Conservation (phyloP, 1,140 invertebrate genomes). For the Laodelphax striatellus region DNA sequence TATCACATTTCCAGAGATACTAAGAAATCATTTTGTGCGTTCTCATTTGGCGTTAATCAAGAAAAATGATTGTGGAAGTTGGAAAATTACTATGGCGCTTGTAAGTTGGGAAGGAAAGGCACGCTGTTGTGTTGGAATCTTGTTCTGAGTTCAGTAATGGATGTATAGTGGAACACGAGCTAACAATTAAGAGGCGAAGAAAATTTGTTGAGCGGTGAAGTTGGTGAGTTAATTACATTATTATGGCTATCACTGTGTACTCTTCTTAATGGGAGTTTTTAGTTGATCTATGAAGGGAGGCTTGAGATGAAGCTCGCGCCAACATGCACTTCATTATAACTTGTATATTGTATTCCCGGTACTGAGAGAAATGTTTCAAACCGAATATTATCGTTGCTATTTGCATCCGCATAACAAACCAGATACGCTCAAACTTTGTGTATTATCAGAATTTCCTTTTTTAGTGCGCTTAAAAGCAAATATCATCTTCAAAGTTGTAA, state of each 20-base stretch:
- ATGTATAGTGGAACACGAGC: neutral
- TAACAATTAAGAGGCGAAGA: conserved; percentile 8
- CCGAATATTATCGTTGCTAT: too few relatives aligned
- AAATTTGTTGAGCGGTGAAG: neutral
- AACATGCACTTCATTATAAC: conserved; percentile 4
- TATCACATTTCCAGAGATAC: too few relatives aligned
- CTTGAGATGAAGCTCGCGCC: neutral
- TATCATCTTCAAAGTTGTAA: too few relatives aligned
- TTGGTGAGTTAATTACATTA: conserved; percentile 9
- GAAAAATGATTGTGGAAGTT: too few relatives aligned
- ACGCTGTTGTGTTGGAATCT: too few relatives aligned
- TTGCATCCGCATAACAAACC: neutral
- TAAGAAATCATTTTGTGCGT: too few relatives aligned
- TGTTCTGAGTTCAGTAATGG: conserved; percentile 7
- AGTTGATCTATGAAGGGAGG: neutral
- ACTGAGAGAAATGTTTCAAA: too few relatives aligned
- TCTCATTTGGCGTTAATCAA: too few relatives aligned
- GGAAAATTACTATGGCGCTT: too few relatives aligned
- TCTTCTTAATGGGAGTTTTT: conserved; percentile 13
- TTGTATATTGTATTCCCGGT: conserved; percentile 2
- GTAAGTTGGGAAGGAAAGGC: too few relatives aligned
- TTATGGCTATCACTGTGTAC: conserved; percentile 6
- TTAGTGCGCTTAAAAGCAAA: neutral
- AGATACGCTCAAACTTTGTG: conserved; percentile 7
- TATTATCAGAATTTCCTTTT: conserved; percentile 7